Conservation (phyloP, 2,113 vertebrate species). For the Lagopus muta region DNA sequence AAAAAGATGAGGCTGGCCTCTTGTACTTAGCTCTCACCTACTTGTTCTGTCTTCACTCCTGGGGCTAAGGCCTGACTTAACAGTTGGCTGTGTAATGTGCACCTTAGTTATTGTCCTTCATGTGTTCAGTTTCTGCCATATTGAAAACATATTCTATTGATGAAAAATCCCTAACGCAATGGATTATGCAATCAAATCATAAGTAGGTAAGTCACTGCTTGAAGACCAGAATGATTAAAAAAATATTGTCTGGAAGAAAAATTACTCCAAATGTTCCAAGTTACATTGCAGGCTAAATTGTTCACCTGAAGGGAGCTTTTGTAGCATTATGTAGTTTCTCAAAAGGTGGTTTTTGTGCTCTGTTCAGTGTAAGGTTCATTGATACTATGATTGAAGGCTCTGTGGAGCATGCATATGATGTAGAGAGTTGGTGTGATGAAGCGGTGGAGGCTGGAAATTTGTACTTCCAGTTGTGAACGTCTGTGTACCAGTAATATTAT, state of each 20-base stretch:
- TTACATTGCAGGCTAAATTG: not conserved
- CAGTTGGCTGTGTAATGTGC: not conserved
- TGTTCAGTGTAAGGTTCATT: not conserved
- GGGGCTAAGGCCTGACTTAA: not conserved
- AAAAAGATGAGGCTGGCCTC: not conserved
- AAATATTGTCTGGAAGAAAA: not conserved
- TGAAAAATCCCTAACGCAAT: not conserved
- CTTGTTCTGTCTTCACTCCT: not conserved
- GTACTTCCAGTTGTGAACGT: not conserved
- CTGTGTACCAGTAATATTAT: not conserved
- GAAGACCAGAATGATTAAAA: not conserved
- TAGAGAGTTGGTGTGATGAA: not conserved
- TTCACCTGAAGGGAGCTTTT: not conserved
- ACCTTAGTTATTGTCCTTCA: not conserved
- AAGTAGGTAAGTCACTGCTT: not conserved
- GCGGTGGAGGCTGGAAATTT: not conserved
- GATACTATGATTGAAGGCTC: not conserved
- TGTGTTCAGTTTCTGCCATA: not conserved
- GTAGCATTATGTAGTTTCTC: not conserved
- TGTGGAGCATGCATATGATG: accelerated
- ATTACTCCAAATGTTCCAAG: not conserved
- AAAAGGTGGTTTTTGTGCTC: not conserved
- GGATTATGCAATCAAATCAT: not conserved
- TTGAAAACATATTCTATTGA: not conserved
- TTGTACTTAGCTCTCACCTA: not conserved